phyloP scores from a whole-genome alignment of 92 coral and sea anemone species.

The Paragorgia papillata region DNA sequence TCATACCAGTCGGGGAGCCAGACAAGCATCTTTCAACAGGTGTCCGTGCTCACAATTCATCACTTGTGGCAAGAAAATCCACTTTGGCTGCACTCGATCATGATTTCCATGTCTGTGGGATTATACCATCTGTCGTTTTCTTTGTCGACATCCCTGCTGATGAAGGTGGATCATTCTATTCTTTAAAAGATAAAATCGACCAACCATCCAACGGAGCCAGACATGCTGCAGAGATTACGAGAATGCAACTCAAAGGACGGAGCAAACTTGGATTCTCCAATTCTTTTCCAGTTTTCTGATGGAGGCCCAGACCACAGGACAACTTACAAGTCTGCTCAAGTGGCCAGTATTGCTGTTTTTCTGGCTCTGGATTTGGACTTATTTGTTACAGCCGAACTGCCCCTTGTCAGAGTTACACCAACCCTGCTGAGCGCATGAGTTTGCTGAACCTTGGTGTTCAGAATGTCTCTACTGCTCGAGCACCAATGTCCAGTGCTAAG shows the following conservation, averaged over 20 bases:
- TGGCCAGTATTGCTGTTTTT: constrained; percentile 15
- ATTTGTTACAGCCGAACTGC: constrained; percentile 28
- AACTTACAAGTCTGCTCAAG: constrained; percentile 7
- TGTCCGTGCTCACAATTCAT: too few species aligned
- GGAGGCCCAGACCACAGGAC: constrained; percentile 30
- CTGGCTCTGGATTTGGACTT: constrained; percentile 21
- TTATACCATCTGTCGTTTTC: constrained; percentile 15
- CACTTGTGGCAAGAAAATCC: neutral
- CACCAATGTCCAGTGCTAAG: too few species aligned
- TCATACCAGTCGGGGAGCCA: too few species aligned
- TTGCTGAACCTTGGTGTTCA: constrained; percentile 31
- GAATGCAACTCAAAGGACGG: too few species aligned
- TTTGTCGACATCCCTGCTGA: constrained; percentile 2
- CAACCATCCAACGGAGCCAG: constrained; percentile 5
- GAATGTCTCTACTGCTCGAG: neutral
- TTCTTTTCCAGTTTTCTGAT: constrained; percentile 13
- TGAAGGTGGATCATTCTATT: constrained; percentile 1
- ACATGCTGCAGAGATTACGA: constrained; percentile 10
- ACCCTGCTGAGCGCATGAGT: constrained; percentile 42
- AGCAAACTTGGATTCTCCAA: too few species aligned
- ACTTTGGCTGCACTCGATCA: neutral
- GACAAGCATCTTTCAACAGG: too few species aligned
- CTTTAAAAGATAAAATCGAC: constrained; percentile 14
- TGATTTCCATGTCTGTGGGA: constrained; percentile 7
- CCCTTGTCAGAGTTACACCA: constrained; percentile 12